These are phyloP conservation scores for Paradoxurus hermaphroditus DNA, from an alignment of 2,113 vertebrate genomes.

Conservation along the genomic window DNA sequence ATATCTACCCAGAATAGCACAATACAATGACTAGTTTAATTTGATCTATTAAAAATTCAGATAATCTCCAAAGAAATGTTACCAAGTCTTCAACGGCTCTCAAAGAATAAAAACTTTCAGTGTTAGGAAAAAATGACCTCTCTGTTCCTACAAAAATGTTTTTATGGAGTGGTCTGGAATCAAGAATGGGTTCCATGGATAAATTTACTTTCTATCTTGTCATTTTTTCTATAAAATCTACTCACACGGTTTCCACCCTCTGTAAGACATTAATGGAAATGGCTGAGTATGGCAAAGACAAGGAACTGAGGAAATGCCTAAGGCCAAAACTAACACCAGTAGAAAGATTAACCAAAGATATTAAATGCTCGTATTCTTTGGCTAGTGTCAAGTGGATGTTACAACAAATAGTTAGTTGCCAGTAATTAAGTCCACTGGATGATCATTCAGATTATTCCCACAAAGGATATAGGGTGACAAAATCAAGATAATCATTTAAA, in stretches of 20 bases:
- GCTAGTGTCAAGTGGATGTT: neutral
- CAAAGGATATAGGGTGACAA: neutral
- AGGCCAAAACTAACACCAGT: slow-evolving; percentile 43
- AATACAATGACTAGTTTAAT: slow-evolving; percentile 11
- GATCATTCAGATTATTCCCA: slow-evolving; percentile 15
- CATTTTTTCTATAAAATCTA: slow-evolving; percentile 29
- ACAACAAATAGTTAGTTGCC: slow-evolving; percentile 2
- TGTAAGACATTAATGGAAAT: slow-evolving; percentile 43
- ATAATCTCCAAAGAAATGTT: slow-evolving; percentile 23
- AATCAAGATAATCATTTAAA: slow-evolving; percentile 61
- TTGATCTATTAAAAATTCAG: slow-evolving; percentile 41
- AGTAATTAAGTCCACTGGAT: slow-evolving; percentile 48
- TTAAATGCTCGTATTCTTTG: slow-evolving; percentile 13
- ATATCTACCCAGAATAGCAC: neutral
- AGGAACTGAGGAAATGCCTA: slow-evolving; percentile 21
- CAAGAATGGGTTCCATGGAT: slow-evolving; percentile 18
- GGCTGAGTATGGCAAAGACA: slow-evolving; percentile 21
- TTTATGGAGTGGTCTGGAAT: slow-evolving; percentile 19
- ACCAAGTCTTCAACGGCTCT: slow-evolving; percentile 27
- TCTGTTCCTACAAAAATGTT: slow-evolving; percentile 23
- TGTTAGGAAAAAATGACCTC: neutral
- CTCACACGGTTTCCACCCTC: neutral
- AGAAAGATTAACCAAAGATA: slow-evolving; percentile 40
- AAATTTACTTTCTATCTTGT: slow-evolving; percentile 17
- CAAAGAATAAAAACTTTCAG: slow-evolving; percentile 47